A percentile compares a stretch with the other conserved stretches of the same genome.
Evolutionary conservation across 2,113 vertebrate species (phyloP).

Genomic region (Chionis minor): DNA sequence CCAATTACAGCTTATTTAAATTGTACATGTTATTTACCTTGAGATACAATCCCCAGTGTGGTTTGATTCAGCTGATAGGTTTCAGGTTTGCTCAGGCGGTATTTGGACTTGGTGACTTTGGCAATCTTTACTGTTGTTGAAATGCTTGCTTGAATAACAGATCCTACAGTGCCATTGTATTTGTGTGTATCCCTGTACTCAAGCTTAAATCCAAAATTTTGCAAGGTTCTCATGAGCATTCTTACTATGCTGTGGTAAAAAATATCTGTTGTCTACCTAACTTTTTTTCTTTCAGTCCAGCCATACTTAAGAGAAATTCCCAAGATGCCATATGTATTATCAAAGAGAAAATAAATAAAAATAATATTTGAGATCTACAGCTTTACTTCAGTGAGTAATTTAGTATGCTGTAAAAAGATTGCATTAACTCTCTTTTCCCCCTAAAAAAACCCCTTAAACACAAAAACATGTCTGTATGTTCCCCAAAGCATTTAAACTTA

Average conservation of each 20-base stretch:
- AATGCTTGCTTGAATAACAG: not conserved
- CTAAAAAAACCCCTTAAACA: not conserved
- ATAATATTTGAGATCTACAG: not conserved
- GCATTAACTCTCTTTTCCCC: not conserved
- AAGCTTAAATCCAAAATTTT: not conserved
- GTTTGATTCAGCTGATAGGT: not conserved
- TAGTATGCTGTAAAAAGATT: not conserved
- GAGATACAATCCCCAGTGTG: not conserved
- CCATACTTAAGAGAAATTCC: not conserved
- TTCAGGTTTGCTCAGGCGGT: not conserved
- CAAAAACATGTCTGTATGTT: not conserved
- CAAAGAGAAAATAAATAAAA: not conserved
- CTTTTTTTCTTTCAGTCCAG: not conserved
- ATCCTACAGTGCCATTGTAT: not conserved
- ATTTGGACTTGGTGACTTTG: not conserved
- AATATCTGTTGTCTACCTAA: not conserved
- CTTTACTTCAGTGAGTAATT: not conserved
- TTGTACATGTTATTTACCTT: conserved; percentile 23
- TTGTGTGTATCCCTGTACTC: not conserved
- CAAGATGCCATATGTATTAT: not conserved
- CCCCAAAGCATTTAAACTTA: not conserved
- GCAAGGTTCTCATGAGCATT: not conserved
- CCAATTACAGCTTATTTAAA: conserved; percentile 38
- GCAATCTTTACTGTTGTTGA: not conserved
- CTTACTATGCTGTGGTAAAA: not conserved